Conservation (phyloP, 2,797 vertebrate species). For the Phoebastria nigripes region DNA sequence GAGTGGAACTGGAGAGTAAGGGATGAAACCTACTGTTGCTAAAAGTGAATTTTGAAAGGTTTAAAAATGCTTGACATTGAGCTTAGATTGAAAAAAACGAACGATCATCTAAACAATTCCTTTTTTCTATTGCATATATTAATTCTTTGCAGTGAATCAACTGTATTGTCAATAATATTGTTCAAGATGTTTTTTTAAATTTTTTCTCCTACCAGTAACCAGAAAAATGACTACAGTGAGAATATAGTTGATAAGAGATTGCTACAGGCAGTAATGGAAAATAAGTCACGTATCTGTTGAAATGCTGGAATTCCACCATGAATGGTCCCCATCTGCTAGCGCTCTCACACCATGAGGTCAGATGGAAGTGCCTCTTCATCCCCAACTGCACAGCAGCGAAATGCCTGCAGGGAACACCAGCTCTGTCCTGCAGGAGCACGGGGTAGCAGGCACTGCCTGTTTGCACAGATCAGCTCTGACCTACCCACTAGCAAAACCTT, state of each 20-base stretch:
- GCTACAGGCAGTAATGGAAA: background rate
- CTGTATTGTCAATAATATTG: background rate
- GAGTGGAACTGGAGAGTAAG: background rate
- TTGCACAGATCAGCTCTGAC: background rate
- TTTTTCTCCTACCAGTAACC: background rate
- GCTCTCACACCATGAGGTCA: background rate
- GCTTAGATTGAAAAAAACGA: background rate
- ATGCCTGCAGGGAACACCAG: rapidly evolving
- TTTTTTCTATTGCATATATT: background rate
- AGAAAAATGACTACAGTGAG: background rate
- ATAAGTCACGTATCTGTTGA: background rate
- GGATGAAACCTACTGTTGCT: background rate
- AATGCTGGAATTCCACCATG: background rate
- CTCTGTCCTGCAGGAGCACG: background rate
- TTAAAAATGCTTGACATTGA: background rate
- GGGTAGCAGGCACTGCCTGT: background rate
- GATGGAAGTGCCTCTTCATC: background rate
- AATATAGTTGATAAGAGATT: background rate
- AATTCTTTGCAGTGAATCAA: background rate
- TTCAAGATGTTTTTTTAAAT: background rate
- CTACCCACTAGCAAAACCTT: background rate
- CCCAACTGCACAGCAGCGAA: background rate
- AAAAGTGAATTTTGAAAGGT: background rate
- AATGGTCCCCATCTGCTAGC: background rate
- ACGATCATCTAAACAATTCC: background rate